A percentile compares a stretch with the other conserved stretches of the same genome.
Conservation (phyloP, 2,888 invertebrate genomes). For the Allacma fusca region DNA sequence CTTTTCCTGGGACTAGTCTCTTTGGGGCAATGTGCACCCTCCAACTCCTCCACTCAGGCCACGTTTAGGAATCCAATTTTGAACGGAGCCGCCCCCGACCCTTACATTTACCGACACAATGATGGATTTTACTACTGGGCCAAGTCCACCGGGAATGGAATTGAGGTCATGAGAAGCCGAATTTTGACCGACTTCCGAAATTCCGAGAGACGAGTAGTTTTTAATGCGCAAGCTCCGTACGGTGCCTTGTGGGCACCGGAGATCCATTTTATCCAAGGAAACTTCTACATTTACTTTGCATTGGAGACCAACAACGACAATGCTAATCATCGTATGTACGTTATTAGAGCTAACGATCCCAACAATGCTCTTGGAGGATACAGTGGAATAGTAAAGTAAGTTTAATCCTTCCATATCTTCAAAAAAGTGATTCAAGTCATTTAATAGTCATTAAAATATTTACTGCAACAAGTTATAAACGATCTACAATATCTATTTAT, state of each 20-base stretch:
- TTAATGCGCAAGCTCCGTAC: neutral
- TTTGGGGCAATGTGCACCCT: no score
- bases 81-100: conserved; percentile 24
- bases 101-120: conserved; percentile 35
- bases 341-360: conserved; percentile 33
- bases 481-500: no score
- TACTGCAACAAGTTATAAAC: no score
- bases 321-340: conserved; percentile 44
- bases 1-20: no score
- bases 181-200: conserved; percentile 37
- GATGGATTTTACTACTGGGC: conserved; percentile 44
- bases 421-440: no score
- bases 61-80: conserved; percentile 43
- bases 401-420: no score
- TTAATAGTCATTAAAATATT: no score
- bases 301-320: conserved; percentile 32
- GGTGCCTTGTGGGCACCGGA: conserved; percentile 40
- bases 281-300: conserved; percentile 45
- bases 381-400: conserved; percentile 4
- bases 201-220: conserved; percentile 29
- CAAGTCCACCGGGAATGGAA: neutral
- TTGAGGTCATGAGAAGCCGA: conserved; percentile 21
- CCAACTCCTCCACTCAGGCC: neutral
- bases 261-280: conserved; percentile 39
- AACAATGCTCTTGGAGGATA: conserved; percentile 36